Conservation (phyloP, 2,113 vertebrate genomes). For the Orycteropus afer region DNA sequence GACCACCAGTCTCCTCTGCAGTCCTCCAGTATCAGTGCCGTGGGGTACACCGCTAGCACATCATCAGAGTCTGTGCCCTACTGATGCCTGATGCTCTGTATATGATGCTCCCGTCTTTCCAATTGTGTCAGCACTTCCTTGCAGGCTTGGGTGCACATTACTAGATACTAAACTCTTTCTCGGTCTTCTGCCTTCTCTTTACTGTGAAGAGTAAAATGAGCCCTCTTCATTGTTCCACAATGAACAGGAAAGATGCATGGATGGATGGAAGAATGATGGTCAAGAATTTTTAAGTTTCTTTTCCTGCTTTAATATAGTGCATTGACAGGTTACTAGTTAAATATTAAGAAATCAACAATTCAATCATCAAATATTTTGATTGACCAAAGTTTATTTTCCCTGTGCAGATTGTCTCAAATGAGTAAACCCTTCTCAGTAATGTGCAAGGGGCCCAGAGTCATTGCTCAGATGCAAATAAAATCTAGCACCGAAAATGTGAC, state of each 20-base stretch:
- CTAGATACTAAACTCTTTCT: neutral
- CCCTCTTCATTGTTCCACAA: neutral
- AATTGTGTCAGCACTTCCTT: neutral
- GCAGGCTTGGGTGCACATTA: neutral
- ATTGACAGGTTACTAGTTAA: constrained; percentile 17
- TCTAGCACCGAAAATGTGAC: constrained; percentile 3
- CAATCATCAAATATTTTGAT: neutral
- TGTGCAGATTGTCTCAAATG: constrained; percentile 20
- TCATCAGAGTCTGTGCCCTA: neutral
- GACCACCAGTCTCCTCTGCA: neutral
- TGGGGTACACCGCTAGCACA: neutral
- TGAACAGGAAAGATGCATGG: too few species aligned
- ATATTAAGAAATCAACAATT: constrained; percentile 15
- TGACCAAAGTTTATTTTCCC: neutral
- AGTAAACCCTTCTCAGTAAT: neutral
- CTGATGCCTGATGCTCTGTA: neutral
- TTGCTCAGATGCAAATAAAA: constrained; percentile 61
- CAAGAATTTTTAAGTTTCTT: neutral
- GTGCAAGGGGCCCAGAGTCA: neutral
- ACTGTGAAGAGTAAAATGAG: neutral
- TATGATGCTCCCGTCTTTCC: neutral
- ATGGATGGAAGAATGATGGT: too few species aligned
- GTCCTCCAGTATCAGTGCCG: neutral
- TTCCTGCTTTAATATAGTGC: neutral
- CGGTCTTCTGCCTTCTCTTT: neutral